Base-by-base conservation (phyloP, 1,140 invertebrate species). In the Drosophila rufa region DNA sequence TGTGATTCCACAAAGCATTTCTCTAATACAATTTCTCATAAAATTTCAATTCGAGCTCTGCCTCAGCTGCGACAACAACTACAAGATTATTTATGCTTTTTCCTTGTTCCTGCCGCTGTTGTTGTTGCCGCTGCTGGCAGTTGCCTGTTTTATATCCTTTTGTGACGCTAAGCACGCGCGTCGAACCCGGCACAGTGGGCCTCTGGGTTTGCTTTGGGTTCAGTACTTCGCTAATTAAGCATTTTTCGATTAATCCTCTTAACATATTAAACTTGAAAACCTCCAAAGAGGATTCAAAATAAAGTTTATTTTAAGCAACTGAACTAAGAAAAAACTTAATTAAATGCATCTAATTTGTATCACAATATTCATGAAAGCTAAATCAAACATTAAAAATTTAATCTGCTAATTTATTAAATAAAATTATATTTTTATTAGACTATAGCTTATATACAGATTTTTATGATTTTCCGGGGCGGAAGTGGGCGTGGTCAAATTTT, bases 21-120 rank as follows among this genome's bases (percentile, higher is more conserved):
- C 79, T 89, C 84, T 90, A 89, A 90, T 90, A 90, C 75, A 89
- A 89, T 89, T 89, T 89, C 85, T 76, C 85, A 81, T 85, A 90
- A 85, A 90, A 90, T 79, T 90, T 90, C 85, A 85, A 84, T 84
- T 89, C 81, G 74, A 74, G 69, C 68, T 73, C 70, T 43, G 76
- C 60, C 81, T 91, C 85, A 89, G 86, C 85, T 90, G 85, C 83
- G 78, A 69, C 74, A 86, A 66, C 58, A 86, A 71, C 80, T 80
- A 80, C 76, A 80, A 77, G 77, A 84, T 90, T 90, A 89, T 89
- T 89, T 85, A 89, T 90, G 78, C 77, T 80, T 89, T 85, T 78
- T 76, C 57, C 65, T 77, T 67, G 67, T 73, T 73, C 68, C 71
- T 80, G 47, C 38, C 27, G 36, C 50, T 51, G 25, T 42, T 65